phyloP scores from a whole-genome alignment of 2,797 vertebrate species.

The Hyperoplus immaculatus region DNA sequence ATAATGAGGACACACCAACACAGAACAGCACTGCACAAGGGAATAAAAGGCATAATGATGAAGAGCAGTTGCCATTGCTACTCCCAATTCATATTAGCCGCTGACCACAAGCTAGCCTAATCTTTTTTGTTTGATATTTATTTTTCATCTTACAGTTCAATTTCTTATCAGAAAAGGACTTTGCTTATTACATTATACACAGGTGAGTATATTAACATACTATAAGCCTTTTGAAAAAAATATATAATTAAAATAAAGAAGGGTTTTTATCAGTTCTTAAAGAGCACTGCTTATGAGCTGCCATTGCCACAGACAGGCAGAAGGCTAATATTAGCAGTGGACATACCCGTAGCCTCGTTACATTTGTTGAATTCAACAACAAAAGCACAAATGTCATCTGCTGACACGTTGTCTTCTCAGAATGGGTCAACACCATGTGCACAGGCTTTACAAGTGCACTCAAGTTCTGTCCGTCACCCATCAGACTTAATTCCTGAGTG shows the following conservation, averaged over 20 bases:
- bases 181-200: not conserved
- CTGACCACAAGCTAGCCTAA: not conserved
- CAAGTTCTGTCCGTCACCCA: not conserved
- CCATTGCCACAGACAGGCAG: not conserved
- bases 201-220: not conserved
- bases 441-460: not conserved
- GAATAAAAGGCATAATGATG: not conserved
- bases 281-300: constrained; percentile 5
- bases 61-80: too few species aligned
- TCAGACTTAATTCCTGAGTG: not conserved
- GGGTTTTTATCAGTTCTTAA: not conserved
- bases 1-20: constrained; percentile 31
- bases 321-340: not conserved
- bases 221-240: not conserved
- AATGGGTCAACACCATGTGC: too few species aligned
- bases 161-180: not conserved
- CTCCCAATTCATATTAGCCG: not conserved
- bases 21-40: not conserved
- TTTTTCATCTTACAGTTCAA: not conserved
- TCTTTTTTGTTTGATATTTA: not conserved
- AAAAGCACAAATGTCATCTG: not conserved
- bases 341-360: not conserved
- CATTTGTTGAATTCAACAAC: not conserved
- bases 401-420: not conserved
- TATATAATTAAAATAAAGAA: not conserved